These are phyloP conservation scores for Drosophila elegans DNA, from an alignment of 1,140 invertebrate species.

Conservation along the genomic window DNA sequence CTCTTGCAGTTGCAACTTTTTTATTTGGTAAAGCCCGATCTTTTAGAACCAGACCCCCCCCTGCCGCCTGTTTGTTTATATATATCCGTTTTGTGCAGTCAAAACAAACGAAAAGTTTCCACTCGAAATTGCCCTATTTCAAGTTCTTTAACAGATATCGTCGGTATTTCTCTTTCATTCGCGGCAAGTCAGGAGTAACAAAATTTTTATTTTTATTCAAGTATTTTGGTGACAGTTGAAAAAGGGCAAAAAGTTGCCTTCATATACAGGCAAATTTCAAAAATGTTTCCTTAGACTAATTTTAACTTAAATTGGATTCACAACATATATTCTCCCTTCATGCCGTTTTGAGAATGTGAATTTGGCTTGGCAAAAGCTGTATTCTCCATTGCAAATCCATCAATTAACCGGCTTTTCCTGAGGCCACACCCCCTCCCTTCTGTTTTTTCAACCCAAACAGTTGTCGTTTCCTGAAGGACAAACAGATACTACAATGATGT, in stretches of 20 bases:
- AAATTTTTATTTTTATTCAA: conserved; percentile 22
- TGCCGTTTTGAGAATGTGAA: neutral
- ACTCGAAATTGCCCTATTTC: conserved; percentile 18
- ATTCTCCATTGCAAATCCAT: conserved; percentile 6
- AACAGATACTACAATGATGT: neutral
- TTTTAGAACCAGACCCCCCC: neutral
- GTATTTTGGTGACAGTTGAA: neutral
- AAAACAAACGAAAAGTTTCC: conserved; percentile 42
- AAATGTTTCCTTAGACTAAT: no score
- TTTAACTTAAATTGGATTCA: no score
- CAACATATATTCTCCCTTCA: neutral
- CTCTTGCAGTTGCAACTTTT: conserved; percentile 35
- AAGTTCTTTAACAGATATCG: neutral
- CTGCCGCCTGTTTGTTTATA: conserved; percentile 10
- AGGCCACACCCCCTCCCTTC: neutral
- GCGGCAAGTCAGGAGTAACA: conserved; percentile 2
- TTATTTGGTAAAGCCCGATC: conserved; percentile 8
- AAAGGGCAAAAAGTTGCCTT: no score
- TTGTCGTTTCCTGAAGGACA: neutral
- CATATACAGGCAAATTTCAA: no score
- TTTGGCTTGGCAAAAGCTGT: neutral
- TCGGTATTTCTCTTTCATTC: neutral
- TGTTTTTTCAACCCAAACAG: neutral
- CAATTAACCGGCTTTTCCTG: conserved; percentile 6
- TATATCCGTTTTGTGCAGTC: conserved; percentile 24